Evolutionary conservation across 2,888 invertebrate species (phyloP).

Genomic region (Trichacis sp.): DNA sequence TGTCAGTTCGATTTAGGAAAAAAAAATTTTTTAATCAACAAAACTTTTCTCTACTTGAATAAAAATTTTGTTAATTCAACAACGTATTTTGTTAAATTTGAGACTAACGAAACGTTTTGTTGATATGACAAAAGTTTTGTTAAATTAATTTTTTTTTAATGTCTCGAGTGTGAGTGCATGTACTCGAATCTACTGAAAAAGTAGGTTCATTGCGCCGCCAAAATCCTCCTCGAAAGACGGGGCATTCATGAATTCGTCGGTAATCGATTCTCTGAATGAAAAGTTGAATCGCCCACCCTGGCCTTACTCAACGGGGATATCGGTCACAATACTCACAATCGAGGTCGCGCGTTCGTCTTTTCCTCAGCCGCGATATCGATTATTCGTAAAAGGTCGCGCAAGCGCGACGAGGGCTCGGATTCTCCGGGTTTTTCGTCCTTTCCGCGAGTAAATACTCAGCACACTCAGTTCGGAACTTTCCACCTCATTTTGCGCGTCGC

Average conservation of each 20-base stretch:
- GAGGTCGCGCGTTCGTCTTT: conserved; percentile 49
- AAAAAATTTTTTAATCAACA: too few relatives aligned
- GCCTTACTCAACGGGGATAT: conserved; percentile 55
- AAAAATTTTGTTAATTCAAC: too few relatives aligned
- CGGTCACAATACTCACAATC: conserved; percentile 50
- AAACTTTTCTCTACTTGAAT: too few relatives aligned
- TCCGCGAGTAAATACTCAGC: conserved; percentile 32
- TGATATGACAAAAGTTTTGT: too few relatives aligned
- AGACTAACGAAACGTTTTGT: too few relatives aligned
- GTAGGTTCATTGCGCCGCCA: too few relatives aligned
- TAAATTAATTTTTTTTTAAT: too few relatives aligned
- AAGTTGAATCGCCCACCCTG: conserved; percentile 47
- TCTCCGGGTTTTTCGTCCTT: conserved; percentile 33
- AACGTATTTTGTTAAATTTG: too few relatives aligned
- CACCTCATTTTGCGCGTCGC: neutral
- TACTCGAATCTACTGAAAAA: too few relatives aligned
- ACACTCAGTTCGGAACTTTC: conserved; percentile 16
- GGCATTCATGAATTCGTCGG: conserved; percentile 4
- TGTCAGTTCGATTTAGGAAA: too few relatives aligned
- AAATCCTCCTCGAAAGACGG: too few relatives aligned
- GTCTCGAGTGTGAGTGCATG: too few relatives aligned
- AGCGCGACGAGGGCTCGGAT: conserved; percentile 44
- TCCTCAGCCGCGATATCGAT: conserved; percentile 64
- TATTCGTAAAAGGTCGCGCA: conserved; percentile 59
- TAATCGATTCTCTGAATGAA: conserved; percentile 30